Evolutionary conservation across 1,140 invertebrate species (phyloP), one percentile per base, ranked within the genome.

Genomic region (Notospermus geniculatus): DNA sequence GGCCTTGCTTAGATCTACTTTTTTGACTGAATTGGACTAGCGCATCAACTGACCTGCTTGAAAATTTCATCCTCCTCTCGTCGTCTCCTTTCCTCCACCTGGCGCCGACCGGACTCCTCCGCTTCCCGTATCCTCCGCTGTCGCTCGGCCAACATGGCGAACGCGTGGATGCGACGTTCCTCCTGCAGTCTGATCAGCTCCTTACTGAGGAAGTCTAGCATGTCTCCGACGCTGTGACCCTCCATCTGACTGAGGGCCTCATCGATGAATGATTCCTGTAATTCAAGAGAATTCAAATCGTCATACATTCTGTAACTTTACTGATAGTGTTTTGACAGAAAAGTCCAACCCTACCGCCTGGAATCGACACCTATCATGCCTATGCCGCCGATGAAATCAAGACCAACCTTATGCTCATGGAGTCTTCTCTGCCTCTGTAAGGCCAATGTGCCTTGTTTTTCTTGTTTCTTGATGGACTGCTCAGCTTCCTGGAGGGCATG

Each of bases 51-150:
- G 41, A 83, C 87, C 83, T 89, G 86, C 72, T 86, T 87, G 71
- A 90, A 91, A 72, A 90, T 87, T 79, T 90, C 88, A 68, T 91
- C 88, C 54, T 90, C 86, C 77, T 90, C 88, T 58, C 84, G 75
- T 43, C 88, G 77, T 25, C 86, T 77, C 63, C 86, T 82, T 60
- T 87, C 83, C 71, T 90, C 88, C 43, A 85, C 79, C 75, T 91
- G 88, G 36, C 88, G 77, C 59, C 85, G 80, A 1, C 88, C 88
- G 45, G 86, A 87, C 78, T 90, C 89, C 41, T 85, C 86, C 0
- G 88, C 88, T 78, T 91, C 89, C n/a, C 86, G 80, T 70, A 86
- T 85, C 27, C 84, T 72, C 62, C 88, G 83, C 65, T 88, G 86
- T 54, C 87, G 77, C 70, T 90, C 88, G 66, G 84, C 86, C 36